Evolutionary conservation across 2,113 vertebrate genomes (phyloP), one percentile per base, ranked within the genome.

Genomic region (Aptenodytes patagonicus): DNA sequence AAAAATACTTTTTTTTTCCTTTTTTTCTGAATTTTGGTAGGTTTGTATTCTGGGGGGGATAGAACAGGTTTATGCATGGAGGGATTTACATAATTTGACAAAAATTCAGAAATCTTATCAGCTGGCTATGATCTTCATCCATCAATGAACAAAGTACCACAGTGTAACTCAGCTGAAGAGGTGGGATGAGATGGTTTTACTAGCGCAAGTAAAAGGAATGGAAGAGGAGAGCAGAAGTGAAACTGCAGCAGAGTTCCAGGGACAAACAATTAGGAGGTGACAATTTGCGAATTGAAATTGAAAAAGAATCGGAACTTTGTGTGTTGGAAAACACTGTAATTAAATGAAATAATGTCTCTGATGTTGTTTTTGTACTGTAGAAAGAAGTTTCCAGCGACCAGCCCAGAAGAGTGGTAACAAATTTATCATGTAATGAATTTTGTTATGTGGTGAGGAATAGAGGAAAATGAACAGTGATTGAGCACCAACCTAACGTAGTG

Each of bases 401-500:
- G 51, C 19, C 44, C 72, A 83, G 55, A 87, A 83, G 16, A 70
- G 16, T 22, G 20, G 42, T 73, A 87, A 92, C 55, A 81, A 87
- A 93, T 94, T 95, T 82, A 90, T 88, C 89, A 81, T 13, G 1
- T 78, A 95, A 94, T 89, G 55, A 85, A 97, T 93, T 95, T 84
- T 82, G 47, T 78, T 89, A 54, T 44, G 55, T 44, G 24, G 31
- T 55, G 51, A 96, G 78, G 87, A 83, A 65, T 28, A 66, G 46
- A 89, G 42, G 86, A 90, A 91, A 93, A 94, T 36, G 79, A 97
- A 69, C 82, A 90, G 85, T 97, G 97, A 97, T 89, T 95, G 93
- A 98, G 66, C 76, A 96, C 57, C 75, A 91, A 28, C 76, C 57
- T 96, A 94, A 96, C 86, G 89, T 29, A 93, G 87, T 65, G 5